Base-by-base conservation (phyloP, 2,797 vertebrate genomes). In the Chelon labrosus region DNA sequence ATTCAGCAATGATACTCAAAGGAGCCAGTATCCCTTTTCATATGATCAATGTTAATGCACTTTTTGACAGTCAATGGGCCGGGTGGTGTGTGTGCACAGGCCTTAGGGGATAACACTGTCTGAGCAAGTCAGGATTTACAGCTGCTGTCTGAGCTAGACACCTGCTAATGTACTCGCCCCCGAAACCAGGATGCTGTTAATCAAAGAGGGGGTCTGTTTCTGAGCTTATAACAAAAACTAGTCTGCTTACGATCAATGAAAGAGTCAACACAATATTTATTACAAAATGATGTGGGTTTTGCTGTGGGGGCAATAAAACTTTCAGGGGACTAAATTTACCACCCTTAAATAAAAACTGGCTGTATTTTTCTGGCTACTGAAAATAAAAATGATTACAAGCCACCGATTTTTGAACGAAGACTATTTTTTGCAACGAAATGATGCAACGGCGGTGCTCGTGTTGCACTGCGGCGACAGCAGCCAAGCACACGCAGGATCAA, bases 31-130 rank as follows among this genome's bases (percentile, higher is more conserved):
- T 42, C 14, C 37, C 69, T 67, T 80, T 80, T 76, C 38, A 63
- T 62, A 47, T 80, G 62, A 85, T 85, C 83, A 75, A 85, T 78
- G 58, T 59, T 81, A 81, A 88, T 85, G 73, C 51, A 73, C 47
- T 84, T 82, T 69, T 47, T 83, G 69, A 64, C 67, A 64, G 67
- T 59, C 35, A 70, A 52, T 59, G 62, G 19, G 61, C 35, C 42
- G 3, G 44, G 51, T 57, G 71, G 16, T 70, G 63, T 55, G 63
- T 55, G 65, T 60, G 52, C 37, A 69, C 27, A 35, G 10, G 42
- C 67, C 76, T 57, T 20, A 2, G 22, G 70, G 47, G 31, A 63
- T 35, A 65, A 71, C 31, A 53, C 35, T 37, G 37, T 72, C 42
- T 70, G 63, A 80, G 60, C 4, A 59, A n/a, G 50, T 50, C 63